Conservation (phyloP, 1,140 invertebrate species). For the Philotrypesis tridentata region DNA sequence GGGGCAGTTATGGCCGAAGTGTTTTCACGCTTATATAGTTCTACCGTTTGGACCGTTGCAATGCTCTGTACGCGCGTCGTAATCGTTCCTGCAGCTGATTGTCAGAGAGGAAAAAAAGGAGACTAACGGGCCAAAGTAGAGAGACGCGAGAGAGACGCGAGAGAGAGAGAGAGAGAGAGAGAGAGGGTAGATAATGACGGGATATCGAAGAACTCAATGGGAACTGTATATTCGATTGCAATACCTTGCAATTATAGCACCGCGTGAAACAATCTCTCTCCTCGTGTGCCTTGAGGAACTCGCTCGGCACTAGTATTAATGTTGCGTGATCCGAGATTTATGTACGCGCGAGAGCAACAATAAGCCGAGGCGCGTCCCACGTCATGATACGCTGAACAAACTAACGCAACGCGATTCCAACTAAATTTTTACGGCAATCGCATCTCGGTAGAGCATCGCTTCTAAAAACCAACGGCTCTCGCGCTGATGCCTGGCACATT, state of each 20-base stretch:
- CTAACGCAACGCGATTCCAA: not conserved
- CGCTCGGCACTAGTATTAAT: too few relatives aligned
- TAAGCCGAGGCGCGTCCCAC: too few relatives aligned
- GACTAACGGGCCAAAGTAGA: not conserved
- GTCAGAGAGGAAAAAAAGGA: not conserved
- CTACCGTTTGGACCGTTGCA: not conserved
- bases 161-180: too few relatives aligned
- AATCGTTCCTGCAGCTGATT: constrained; percentile 20
- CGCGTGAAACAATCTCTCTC: too few relatives aligned
- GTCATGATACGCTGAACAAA: too few relatives aligned
- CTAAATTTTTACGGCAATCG: not conserved
- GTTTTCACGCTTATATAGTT: constrained; percentile 27
- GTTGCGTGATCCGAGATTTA: too few relatives aligned
- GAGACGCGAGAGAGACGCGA: too few relatives aligned
- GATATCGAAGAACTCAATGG: not conserved
- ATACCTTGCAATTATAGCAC: not conserved
- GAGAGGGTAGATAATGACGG: not conserved
- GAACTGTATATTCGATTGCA: not conserved
- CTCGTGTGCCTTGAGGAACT: too few relatives aligned
- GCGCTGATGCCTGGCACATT: too few relatives aligned
- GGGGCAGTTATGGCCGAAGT: constrained; percentile 25
- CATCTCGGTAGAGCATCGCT: too few relatives aligned
- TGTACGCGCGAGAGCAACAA: too few relatives aligned
- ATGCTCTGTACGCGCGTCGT: not conserved
- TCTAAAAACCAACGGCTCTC: too few relatives aligned